Base-by-base conservation (phyloP, 1,140 invertebrate genomes). In the Panagrolaimus sp. region DNA sequence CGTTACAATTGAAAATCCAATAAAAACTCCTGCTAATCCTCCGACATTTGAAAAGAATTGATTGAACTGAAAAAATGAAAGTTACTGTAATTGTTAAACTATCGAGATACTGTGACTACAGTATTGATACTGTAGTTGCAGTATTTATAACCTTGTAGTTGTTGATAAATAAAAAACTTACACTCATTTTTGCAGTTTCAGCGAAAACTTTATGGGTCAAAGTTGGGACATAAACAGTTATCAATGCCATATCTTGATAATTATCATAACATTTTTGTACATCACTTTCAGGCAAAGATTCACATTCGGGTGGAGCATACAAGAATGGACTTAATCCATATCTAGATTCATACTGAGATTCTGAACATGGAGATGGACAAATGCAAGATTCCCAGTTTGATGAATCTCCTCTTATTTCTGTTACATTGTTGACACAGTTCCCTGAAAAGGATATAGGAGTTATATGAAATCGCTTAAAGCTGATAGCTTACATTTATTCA, bases 381-480 rank as follows among this genome's bases (percentile, higher is more conserved):
- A 3, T 21, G 5, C 52, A 58, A 1, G 52, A 21, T 5, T 21
- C 5, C 52, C 52, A 58, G 12, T 58, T 28, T 12, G 52, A 58
- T 21, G 52, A 12, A 21, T 58, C 52, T 12, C 52, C 52, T 58
- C 28, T 58, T 0, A 21, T 21, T 4, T 21, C 28, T 12, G 52
- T 58, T 5, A 58, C 52, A 21, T 58, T 58, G 17, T 58, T 58
- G 17, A 58, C 52, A 21, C 52, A 58, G 5, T 58, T 28, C 52
- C 52, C 52, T 58, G 52, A 21, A 58, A 58, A 26, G 5, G 21
- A 3, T 24, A 12, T n/a, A 4, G 8, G 48, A 7, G 8, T 21
- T 1, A 4, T 7, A 4, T 10, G 7, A 52, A 52, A 52, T 7
- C 26, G 15, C 24, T 3, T 17, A 52, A 3, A 21, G 4, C 4